These are phyloP conservation scores for Mastomys coucha DNA, from an alignment of 2,113 vertebrate genomes.

Conservation along the genomic window DNA sequence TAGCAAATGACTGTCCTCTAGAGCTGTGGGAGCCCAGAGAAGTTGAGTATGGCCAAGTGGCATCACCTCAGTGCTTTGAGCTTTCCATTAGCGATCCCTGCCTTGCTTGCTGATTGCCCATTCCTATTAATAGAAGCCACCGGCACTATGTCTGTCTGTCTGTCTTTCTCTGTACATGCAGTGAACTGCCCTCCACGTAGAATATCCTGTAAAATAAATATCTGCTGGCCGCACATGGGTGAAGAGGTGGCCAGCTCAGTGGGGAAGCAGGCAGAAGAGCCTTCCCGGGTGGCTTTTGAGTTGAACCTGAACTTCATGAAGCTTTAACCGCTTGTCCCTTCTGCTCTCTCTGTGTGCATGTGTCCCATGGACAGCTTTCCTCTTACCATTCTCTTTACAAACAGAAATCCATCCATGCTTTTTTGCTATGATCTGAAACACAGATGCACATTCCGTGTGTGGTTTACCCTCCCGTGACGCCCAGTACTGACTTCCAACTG, in stretches of 20 bases:
- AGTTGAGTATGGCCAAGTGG: accelerated
- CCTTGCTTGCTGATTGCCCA: background rate
- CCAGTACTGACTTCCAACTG: background rate
- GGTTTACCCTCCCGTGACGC: background rate
- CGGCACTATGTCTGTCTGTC: background rate
- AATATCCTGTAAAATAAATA: too few species aligned
- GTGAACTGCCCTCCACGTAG: background rate
- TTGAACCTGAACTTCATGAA: background rate
- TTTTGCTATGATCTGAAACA: background rate
- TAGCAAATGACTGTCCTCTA: background rate
- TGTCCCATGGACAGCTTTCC: background rate
- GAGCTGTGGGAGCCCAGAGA: background rate
- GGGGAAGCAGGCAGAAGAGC: too few species aligned
- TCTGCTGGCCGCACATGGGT: background rate
- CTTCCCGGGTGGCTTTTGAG: background rate
- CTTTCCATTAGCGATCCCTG: too few species aligned
- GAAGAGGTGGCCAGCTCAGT: accelerated
- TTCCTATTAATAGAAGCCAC: accelerated
- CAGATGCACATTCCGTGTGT: accelerated
- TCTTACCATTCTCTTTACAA: accelerated
- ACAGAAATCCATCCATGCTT: too few species aligned
- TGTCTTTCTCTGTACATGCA: background rate
- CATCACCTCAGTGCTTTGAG: too few species aligned
- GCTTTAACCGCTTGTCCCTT: too few species aligned
- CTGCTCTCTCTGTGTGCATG: too few species aligned